phyloP scores from a whole-genome alignment of 2,113 vertebrate genomes.

The Vicugna pacos region DNA sequence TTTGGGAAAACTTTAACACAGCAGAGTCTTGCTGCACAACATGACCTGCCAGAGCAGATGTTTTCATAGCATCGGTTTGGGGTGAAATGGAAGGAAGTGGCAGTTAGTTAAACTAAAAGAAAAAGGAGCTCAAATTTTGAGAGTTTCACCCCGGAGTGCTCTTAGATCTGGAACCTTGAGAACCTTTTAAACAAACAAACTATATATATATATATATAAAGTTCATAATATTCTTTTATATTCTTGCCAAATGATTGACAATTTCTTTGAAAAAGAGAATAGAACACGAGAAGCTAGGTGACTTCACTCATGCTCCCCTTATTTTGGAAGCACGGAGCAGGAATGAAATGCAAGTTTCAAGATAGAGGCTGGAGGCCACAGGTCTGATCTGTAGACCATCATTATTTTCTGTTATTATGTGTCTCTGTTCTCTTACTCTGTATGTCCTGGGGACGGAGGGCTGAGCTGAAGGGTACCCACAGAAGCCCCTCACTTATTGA shows the following conservation, averaged over 20 bases:
- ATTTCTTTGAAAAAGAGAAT: conserved; percentile 15
- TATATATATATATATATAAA: neutral
- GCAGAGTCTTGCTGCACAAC: neutral
- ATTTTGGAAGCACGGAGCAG: neutral
- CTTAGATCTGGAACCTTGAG: neutral
- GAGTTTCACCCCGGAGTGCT: neutral
- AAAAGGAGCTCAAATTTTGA: neutral
- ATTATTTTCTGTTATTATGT: neutral
- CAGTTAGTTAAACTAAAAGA: neutral
- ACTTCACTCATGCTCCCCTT: neutral
- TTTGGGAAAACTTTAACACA: neutral
- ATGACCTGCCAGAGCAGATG: neutral
- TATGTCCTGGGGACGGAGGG: neutral
- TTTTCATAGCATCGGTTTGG: neutral
- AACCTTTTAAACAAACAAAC: neutral
- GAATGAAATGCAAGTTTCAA: neutral
- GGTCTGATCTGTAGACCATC: neutral
- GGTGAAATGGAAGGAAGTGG: neutral
- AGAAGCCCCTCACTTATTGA: neutral
- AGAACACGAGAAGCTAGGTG: neutral
- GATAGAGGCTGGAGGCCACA: neutral
- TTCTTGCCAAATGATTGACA: neutral
- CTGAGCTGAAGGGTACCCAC: neutral
- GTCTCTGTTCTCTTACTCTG: neutral
- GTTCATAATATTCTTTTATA: neutral